Evolutionary conservation across 2,113 vertebrate genomes (phyloP), one percentile per base, ranked within the genome.

Genomic region (Dolichallabes microphthalmus): DNA sequence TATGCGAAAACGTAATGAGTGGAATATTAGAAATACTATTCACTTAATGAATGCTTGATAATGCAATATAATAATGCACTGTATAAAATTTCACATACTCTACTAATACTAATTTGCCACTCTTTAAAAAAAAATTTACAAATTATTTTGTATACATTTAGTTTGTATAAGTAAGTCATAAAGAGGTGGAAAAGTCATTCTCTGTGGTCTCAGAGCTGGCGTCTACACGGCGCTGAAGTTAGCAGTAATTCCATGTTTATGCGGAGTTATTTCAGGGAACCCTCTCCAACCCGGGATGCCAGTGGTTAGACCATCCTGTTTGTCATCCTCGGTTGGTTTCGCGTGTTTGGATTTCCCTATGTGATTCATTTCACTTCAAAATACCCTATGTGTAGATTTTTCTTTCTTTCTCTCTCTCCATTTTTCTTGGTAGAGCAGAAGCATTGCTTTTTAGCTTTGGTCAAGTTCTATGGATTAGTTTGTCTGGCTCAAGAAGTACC

Each of bases 221-320:
- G 83, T 85, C 87, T 87, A 71, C 77, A 61, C 79, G 69, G 71
- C 73, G 83, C 87, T 85, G 83, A 82, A 82, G 75, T 87, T 69
- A 69, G 84, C 79, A 73, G 83, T 85, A 87, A 85, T 87, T 87
- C 79, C 83, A 87, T 87, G 87, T 87, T 87, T 85, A 87, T 83
- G 83, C 39, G 22, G 64, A 87, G 87, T 85, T 87, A 87, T 85
- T 85, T 77, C 61, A 80, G 83, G 86, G 78, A 87, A 82, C 57
- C 86, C 71, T 87, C 82, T 85, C 83, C 82, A 68, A 83, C 71
- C 78, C 85, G 79, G 86, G 80, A 82, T 87, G 79, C 83, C 79
- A 87, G 86, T 85, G 86, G 86, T 85, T 71, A 82, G 83, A 82
- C 79, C 83, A 27, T 87, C 83, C 78, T 87, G 86, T 85, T 87